Base-by-base conservation (phyloP, 2,888 invertebrate species). In the Nasonia oneida region DNA sequence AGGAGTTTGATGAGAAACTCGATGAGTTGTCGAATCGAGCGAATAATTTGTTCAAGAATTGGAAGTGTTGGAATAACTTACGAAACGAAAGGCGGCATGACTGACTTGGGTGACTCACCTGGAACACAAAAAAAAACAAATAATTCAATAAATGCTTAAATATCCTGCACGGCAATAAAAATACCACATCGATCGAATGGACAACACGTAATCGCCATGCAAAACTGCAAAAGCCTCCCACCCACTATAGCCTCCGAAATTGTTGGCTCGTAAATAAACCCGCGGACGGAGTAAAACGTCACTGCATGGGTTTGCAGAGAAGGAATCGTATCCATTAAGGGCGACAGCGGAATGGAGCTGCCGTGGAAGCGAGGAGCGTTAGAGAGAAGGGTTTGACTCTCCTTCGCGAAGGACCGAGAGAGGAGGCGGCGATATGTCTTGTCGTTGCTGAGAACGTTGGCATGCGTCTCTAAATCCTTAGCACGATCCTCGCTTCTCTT, bases 381-480 rank as follows among this genome's bases (percentile, higher is more conserved):
- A 78, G 85, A 83, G 85, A 81, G 85, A 61, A 77, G 80, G 79
- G 80, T 84, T 71, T 75, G 80, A 39, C 80, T 71, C 80, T n/a
- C 33, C 23, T 33, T 29, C 47, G 29, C 67, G 29, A 23, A 57
- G 15, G 50, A 33, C 80, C 3, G 15, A 14, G 50, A 33, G 80
- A 14, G 15, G 18, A 50, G 47, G 73, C n/a, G 23, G 86, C 82
- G 84, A 86, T 87, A 85, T 78, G 83, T 87, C 84, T 87, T 85
- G 80, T 84, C 76, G 77, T 79, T 39, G 73, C 23, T 61, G 73
- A 80, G 78, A 75, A 82, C 64, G 78, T 86, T 79, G 81, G 79
- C 86, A 85, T 86, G 87, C 85, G 84, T 88, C 88, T 87, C 87
- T 88, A 88, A 89, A 89, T 89, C 88, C 88, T 88, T 86, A 86